Conservation (phyloP, 2,113 vertebrate genomes). For the Vidua chalybeata region DNA sequence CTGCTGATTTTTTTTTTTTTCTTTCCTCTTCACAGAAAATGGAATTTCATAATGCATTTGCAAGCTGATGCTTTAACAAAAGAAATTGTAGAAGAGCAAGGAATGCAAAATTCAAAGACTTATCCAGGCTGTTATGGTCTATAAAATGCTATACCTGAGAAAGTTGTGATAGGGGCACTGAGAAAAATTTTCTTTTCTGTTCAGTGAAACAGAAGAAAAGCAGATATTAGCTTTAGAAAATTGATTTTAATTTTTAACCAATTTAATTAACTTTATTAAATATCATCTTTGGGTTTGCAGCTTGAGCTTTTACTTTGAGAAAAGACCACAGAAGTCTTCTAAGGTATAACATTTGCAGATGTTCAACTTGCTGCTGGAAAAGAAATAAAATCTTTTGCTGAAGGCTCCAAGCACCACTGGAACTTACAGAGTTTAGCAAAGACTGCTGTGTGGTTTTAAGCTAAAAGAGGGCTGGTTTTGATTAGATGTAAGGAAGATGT, state of each 20-base stretch:
- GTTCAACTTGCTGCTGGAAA: neutral
- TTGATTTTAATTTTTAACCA: neutral
- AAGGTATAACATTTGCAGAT: neutral
- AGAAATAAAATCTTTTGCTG: neutral
- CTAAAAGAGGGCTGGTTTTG: neutral
- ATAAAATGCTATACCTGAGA: neutral
- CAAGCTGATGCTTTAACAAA: slow-evolving; percentile 2
- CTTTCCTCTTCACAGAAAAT: neutral
- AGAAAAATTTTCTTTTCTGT: neutral
- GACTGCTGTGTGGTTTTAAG: neutral
- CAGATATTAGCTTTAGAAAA: neutral
- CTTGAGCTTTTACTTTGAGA: neutral
- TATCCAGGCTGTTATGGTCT: neutral
- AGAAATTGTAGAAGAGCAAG: neutral
- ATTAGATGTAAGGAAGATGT: neutral
- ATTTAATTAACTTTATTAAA: neutral
- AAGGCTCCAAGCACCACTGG: neutral
- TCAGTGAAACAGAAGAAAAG: neutral
- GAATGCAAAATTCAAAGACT: neutral
- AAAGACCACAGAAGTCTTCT: neutral
- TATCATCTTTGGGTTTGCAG: neutral
- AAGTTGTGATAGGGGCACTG: neutral
- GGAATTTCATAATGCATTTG: neutral
- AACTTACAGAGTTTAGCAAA: neutral
- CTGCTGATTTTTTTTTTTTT: neutral